Conservation (phyloP, 1,140 invertebrate species). For the Drosophila burlai region DNA sequence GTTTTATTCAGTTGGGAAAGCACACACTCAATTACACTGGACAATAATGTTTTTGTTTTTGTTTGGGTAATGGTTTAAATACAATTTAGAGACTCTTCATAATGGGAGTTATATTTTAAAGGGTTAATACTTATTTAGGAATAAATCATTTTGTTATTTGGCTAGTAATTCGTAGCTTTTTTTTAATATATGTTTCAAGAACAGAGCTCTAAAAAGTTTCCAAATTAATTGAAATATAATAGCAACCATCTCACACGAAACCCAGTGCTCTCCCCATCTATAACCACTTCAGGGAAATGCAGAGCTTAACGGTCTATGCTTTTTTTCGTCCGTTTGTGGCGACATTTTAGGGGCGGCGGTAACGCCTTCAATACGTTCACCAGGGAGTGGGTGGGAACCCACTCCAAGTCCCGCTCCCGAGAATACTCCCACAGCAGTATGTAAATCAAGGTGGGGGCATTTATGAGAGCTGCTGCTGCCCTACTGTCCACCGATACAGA, state of each 20-base stretch:
- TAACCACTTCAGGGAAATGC: conserved; percentile 6
- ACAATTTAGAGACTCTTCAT: neutral
- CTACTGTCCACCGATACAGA: conserved; percentile 21
- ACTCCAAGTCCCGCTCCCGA: conserved; percentile 1
- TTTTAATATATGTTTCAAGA: neutral
- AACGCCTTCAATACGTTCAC: conserved; percentile 8
- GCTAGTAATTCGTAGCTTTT: neutral
- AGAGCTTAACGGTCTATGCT: neutral
- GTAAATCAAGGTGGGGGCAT: conserved; percentile 43
- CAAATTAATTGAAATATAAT: neutral
- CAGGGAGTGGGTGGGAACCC: neutral
- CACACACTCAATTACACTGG: conserved; percentile 9
- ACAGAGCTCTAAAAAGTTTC: neutral
- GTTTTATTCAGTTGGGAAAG: conserved; percentile 6
- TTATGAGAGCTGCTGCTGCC: conserved; percentile 28
- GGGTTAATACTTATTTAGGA: neutral
- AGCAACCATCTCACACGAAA: neutral
- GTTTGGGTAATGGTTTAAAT: too few species aligned
- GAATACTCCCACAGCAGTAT: conserved; percentile 12
- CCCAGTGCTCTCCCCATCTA: conserved; percentile 3
- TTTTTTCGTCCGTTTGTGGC: neutral
- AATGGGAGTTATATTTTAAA: neutral
- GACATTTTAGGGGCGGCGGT: conserved; percentile 9
- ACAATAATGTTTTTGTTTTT: neutral
- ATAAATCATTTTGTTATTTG: neutral